These are phyloP conservation scores for Acronicta leporina DNA, from an alignment of 2,888 invertebrate species.

Conservation along the genomic window DNA sequence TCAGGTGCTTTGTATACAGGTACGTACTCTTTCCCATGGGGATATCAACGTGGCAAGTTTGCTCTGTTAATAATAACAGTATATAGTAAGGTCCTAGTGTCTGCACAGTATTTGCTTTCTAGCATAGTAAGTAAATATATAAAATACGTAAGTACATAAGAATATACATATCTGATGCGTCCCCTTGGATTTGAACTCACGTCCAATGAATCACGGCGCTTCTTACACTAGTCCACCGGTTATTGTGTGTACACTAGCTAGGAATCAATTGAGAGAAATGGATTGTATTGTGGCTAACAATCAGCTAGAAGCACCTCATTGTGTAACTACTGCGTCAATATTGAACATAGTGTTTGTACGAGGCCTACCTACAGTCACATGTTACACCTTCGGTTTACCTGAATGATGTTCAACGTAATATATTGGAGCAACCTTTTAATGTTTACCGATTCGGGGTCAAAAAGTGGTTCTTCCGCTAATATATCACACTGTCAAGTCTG, in stretches of 20 bases:
- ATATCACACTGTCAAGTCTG: too few relatives aligned
- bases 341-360: slow-evolving; percentile 24
- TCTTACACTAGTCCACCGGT: not conserved
- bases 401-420: not conserved
- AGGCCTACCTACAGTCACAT: not conserved
- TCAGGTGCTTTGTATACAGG: too few relatives aligned
- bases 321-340: slow-evolving; percentile 20
- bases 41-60: too few relatives aligned
- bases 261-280: slow-evolving; percentile 13
- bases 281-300: slow-evolving; percentile 20
- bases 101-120: too few relatives aligned
- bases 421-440: not conserved
- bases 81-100: too few relatives aligned
- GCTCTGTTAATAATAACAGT: too few relatives aligned
- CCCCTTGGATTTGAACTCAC: not conserved
- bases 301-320: slow-evolving; percentile 12
- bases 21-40: too few relatives aligned
- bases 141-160: too few relatives aligned
- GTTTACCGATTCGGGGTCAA: too few relatives aligned
- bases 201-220: not conserved
- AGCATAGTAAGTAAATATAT: too few relatives aligned
- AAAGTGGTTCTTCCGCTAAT: too few relatives aligned
- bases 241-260: not conserved
- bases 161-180: too few relatives aligned
- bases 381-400: slow-evolving; percentile 5